phyloP scores from a whole-genome alignment of 1,140 invertebrate species.

The Meloidogyne exigua region DNA sequence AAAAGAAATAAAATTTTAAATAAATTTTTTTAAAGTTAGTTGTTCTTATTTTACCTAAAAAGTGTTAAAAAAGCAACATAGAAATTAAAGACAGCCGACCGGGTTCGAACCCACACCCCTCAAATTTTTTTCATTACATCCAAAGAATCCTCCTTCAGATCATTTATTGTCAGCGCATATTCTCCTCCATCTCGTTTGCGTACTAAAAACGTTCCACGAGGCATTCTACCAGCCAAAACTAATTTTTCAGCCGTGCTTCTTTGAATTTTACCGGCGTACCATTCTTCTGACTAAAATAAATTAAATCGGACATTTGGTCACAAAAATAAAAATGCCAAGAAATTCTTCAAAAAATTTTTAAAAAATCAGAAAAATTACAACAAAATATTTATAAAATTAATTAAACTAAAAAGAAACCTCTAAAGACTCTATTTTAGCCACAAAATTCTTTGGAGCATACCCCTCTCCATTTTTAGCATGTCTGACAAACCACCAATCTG shows the following conservation, averaged over 20 bases:
- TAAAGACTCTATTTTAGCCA: constrained; percentile 84
- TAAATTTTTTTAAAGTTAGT: too few species aligned
- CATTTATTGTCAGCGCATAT: constrained; percentile 90
- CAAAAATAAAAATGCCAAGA: too few species aligned
- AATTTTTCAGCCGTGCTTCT: constrained; percentile 93
- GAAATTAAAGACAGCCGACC: too few species aligned
- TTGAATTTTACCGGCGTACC: constrained; percentile 95
- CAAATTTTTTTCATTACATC: constrained; percentile 73
- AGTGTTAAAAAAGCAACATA: too few species aligned
- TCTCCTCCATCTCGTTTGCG: constrained; percentile 81
- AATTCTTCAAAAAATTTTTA: too few species aligned
- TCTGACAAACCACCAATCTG: constrained; percentile 89
- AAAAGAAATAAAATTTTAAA: too few species aligned
- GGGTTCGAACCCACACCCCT: too few species aligned
- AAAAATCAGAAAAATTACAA: too few species aligned
- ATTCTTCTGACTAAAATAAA: constrained; percentile 64
- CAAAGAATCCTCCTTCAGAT: constrained; percentile 77
- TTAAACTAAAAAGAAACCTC: constrained; percentile 70
- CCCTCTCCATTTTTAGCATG: constrained; percentile 73
- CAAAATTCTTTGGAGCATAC: constrained; percentile 87
- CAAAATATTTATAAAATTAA: not conserved
- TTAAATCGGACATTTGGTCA: too few species aligned
- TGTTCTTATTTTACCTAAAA: too few species aligned
- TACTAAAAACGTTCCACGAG: constrained; percentile 91
- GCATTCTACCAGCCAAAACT: constrained; percentile 83